These are phyloP conservation scores for Gymnoscelis rufifasciata DNA, from an alignment of 2,888 invertebrate species.

Conservation along the genomic window DNA sequence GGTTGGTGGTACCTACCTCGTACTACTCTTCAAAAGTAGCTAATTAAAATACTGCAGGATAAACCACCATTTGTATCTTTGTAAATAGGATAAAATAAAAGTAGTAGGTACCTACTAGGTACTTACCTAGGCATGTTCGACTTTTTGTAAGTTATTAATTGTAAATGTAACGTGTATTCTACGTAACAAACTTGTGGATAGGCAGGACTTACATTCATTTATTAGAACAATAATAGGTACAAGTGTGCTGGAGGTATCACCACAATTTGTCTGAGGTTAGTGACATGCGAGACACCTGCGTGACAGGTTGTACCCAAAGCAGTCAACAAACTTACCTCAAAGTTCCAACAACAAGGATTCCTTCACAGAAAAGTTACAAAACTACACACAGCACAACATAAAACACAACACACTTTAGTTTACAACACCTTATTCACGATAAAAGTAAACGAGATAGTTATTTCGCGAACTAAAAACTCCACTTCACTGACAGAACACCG, in stretches of 20 bases:
- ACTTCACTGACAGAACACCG: slow-evolving; percentile 39
- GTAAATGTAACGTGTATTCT: no score
- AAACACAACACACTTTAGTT: slow-evolving; percentile 20
- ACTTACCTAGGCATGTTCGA: no score
- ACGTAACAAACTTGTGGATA: no score
- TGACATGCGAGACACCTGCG: slow-evolving; percentile 74
- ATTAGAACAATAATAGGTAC: no score
- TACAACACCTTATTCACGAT: slow-evolving; percentile 43
- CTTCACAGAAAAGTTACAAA: slow-evolving; percentile 36
- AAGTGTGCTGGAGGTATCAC: slow-evolving; percentile 18
- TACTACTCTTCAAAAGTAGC: no score
- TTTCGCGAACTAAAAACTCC: slow-evolving; percentile 55
- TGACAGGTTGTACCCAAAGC: slow-evolving; percentile 69
- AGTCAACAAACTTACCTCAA: slow-evolving; percentile 55
- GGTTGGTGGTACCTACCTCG: no score
- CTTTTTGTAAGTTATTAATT: no score
- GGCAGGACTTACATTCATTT: no score
- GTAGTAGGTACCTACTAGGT: no score
- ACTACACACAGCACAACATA: slow-evolving; percentile 40
- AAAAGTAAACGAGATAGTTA: slow-evolving; percentile 57
- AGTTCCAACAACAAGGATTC: slow-evolving; percentile 39
- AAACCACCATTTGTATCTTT: no score
- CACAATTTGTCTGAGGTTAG: slow-evolving; percentile 61
- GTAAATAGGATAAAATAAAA: no score
- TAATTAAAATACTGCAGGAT: no score